Conservation (phyloP, 1,140 invertebrate genomes). For the Dermatophagoides farinae region DNA sequence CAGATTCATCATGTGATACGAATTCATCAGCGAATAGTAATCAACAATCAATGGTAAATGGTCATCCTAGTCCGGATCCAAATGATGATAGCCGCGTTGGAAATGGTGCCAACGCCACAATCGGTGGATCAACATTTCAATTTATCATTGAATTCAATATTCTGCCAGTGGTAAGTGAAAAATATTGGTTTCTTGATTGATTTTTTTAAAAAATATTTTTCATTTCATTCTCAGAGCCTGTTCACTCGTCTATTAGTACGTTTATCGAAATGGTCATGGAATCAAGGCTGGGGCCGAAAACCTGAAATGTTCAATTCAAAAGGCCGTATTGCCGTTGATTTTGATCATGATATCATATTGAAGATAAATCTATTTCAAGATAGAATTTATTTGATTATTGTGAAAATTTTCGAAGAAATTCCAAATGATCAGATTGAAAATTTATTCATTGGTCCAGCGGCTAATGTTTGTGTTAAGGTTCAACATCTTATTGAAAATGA, state of each 20-base stretch:
- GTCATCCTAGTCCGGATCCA: no score
- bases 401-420: slow-evolving; percentile 14
- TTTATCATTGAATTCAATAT: slow-evolving; percentile 13
- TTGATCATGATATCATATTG: slow-evolving; percentile 18
- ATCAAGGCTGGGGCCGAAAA: slow-evolving; percentile 17
- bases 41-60: no score
- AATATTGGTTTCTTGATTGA: neutral
- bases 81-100: no score
- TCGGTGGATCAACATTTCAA: slow-evolving; percentile 6
- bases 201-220: slow-evolving; percentile 6
- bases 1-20: no score
- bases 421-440: slow-evolving; percentile 14
- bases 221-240: slow-evolving; percentile 14
- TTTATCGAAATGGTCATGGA: slow-evolving; percentile 17
- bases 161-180: slow-evolving; percentile 4
- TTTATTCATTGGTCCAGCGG: slow-evolving; percentile 9
- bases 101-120: no score
- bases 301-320: slow-evolving; percentile 10
- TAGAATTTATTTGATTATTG: slow-evolving; percentile 9
- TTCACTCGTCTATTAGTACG: slow-evolving; percentile 17
- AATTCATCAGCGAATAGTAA: no score
- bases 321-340: slow-evolving; percentile 18
- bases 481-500: slow-evolving; percentile 28
- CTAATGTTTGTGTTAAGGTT: slow-evolving; percentile 22
- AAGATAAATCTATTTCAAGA: slow-evolving; percentile 7